phyloP scores from a whole-genome alignment of 2,888 invertebrate species.

The Chalcosyrphus nemorum region DNA sequence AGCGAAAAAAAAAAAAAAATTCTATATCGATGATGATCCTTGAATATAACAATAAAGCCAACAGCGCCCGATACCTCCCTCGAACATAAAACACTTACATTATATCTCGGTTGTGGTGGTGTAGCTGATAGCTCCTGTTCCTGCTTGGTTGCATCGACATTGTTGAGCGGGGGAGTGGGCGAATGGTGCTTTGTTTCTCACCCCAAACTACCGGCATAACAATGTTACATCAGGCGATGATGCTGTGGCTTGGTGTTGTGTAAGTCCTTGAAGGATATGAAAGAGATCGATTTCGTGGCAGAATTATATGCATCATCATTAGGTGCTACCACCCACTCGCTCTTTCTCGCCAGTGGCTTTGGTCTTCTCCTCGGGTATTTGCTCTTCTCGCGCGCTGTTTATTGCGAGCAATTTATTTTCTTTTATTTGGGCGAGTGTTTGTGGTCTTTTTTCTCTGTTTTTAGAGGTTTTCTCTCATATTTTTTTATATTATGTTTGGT shows the following conservation, averaged over 20 bases:
- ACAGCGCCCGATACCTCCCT: not conserved
- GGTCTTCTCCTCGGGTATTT: not conserved
- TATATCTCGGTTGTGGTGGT: slow-evolving; percentile 10
- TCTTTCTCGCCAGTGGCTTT: not conserved
- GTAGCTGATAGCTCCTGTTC: slow-evolving; percentile 26
- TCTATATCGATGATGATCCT: slow-evolving; percentile 59
- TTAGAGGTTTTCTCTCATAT: slow-evolving; percentile 18
- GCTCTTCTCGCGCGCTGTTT: slow-evolving; percentile 17
- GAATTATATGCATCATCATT: slow-evolving; percentile 44
- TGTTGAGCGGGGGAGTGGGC: not conserved
- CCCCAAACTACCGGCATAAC: not conserved
- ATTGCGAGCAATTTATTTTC: slow-evolving; percentile 59
- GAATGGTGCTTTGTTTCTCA: slow-evolving; percentile 20
- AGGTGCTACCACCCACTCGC: not conserved
- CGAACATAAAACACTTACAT: slow-evolving; percentile 39
- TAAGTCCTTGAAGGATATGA: slow-evolving; percentile 44
- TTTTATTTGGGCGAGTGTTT: slow-evolving; percentile 13
- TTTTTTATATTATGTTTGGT: slow-evolving; percentile 46
- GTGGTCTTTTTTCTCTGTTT: not conserved
- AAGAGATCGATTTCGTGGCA: slow-evolving; percentile 61
- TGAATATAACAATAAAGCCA: slow-evolving; percentile 62
- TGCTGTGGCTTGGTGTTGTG: not conserved
- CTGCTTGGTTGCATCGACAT: slow-evolving; percentile 44
- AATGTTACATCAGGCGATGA: slow-evolving; percentile 27
- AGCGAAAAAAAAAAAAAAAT: not conserved